Percentiles rank a stretch among this genome's conserved stretches.
phyloP scores from a whole-genome alignment of 2,797 vertebrate genomes.

The Rallus crepitans region DNA sequence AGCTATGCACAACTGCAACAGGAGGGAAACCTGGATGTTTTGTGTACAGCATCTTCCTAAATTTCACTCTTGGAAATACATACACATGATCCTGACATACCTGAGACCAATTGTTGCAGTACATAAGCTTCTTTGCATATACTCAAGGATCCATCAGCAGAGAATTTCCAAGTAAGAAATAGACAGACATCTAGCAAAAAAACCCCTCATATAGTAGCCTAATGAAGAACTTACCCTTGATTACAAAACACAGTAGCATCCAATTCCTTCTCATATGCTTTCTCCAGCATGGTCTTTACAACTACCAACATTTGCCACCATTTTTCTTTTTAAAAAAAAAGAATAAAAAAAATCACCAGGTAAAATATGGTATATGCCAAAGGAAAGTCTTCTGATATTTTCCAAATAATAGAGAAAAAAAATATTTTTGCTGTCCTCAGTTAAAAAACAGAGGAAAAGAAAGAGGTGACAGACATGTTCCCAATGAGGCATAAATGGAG shows the following conservation, averaged over 20 bases:
- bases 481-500: not conserved
- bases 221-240: not conserved
- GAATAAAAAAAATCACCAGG: not conserved
- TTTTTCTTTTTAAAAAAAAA: not conserved
- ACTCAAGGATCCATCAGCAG: not conserved
- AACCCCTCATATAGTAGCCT: not conserved
- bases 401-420: not conserved
- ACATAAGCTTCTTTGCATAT: not conserved
- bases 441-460: not conserved
- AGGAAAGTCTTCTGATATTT: not conserved
- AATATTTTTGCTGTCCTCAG: not conserved
- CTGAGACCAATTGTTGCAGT: not conserved
- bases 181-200: not conserved
- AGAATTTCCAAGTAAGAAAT: not conserved
- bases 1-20: too few species aligned
- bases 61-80: not conserved
- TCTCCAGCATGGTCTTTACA: not conserved
- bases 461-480: not conserved
- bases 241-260: not conserved
- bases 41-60: not conserved
- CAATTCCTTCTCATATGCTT: not conserved
- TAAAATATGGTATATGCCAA: not conserved
- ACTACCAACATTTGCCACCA: not conserved
- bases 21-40: not conserved
- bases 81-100: not conserved